Base-by-base conservation (phyloP, 1,140 invertebrate genomes). In the Tetraneura akinire region DNA sequence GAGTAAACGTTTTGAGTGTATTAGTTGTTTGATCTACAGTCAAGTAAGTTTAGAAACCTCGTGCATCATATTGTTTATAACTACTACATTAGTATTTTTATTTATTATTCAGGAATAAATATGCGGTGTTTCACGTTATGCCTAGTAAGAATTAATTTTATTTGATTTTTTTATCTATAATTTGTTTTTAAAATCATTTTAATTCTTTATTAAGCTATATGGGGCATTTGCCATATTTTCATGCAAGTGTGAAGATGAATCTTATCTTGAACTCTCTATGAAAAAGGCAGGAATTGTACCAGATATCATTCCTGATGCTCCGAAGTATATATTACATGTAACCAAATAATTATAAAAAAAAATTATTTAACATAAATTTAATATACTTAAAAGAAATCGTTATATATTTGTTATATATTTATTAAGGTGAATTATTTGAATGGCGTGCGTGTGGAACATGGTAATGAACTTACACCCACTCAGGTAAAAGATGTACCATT, bases 391-490 rank as follows among this genome's bases (percentile, higher is more conserved):
- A 11, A 32, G 37, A 64, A 64, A 9, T 37, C 2, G 32, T 37
- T 37, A 37, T 37, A 37, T 37, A n/a, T n/a, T n/a, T n/a, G n/a
- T n/a, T n/a, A 8, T 37, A 37, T 8, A 4, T 37, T 8, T 8
- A 37, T n/a, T 32, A 21, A 88, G 84, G 88, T 93, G 16, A 86
- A 86, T 10, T 93, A 92, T 84, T 86, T 87, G 0, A 88, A 87
- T 81, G 87, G 88, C 13, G 83, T 89, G 0, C 84, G 85, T 23
- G 90, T 91, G 1, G 86, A 90, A 18, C 83, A 90, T 42, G 94
- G 93, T 3, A 93, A 94, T 82, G 91, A 90, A 83, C 84, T 93
- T 18, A 93, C 94, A 51, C 92, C 92, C 2, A 92, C 90, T 0
- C 88, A 91, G 83, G 91, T 92, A 0, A 91, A 92, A 84, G 86